A percentile compares a stretch with the other conserved stretches of the same genome.
Evolutionary conservation across 2,888 invertebrate species (phyloP).

Genomic region (Aromia moschata): DNA sequence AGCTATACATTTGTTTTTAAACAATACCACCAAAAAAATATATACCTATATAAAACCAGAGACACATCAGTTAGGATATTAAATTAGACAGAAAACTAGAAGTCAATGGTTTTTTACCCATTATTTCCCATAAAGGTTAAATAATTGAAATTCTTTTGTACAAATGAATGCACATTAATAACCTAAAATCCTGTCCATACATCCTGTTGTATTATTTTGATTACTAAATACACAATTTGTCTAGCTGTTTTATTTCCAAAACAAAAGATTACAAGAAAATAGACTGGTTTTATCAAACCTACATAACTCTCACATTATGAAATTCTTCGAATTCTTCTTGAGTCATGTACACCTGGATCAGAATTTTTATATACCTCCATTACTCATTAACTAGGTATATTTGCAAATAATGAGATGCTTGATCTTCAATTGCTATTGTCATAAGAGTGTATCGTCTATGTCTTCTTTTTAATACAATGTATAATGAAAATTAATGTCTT

Average conservation of each 20-base stretch:
- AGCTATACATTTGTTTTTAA: no score
- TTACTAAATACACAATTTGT: no score
- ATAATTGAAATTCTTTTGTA: constrained; percentile 3
- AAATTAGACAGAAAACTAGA: no score
- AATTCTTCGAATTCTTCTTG: constrained; percentile 11
- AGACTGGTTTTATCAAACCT: constrained; percentile 10
- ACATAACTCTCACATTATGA: constrained; percentile 1
- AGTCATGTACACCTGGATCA: constrained; percentile 11
- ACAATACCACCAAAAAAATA: no score
- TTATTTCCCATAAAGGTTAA: neutral
- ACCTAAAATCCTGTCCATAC: no score
- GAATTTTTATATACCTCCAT: constrained; percentile 5
- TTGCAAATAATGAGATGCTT: no score
- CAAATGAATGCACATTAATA: neutral
- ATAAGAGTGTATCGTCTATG: neutral
- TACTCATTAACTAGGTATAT: neutral
- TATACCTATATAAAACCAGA: no score
- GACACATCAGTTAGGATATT: no score
- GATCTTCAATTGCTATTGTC: neutral
- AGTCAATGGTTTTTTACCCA: neutral
- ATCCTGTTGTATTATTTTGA: no score
- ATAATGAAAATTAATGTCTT: neutral
- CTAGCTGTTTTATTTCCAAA: neutral
- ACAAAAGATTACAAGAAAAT: neutral
- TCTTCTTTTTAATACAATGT: neutral